phyloP scores from a whole-genome alignment of 1,140 invertebrate genomes.

The Grapholita molesta region DNA sequence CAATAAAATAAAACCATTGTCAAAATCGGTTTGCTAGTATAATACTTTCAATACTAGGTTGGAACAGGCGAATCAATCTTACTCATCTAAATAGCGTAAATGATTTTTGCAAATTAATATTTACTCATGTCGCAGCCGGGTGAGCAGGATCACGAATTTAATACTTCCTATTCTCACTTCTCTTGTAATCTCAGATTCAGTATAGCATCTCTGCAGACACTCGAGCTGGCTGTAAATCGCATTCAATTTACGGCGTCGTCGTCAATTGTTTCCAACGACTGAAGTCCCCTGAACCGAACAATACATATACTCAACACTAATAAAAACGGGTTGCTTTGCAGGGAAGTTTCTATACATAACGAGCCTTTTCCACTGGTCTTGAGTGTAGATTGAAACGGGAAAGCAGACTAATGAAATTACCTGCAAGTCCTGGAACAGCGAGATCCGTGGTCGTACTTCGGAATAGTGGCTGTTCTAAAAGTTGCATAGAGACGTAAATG shows the following conservation, averaged over 20 bases:
- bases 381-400: background rate
- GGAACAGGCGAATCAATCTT: no score
- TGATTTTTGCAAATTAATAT: no score
- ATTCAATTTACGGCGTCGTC: background rate
- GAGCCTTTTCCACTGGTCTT: no score
- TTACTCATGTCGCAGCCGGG: no score
- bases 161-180: background rate
- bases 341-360: no score
- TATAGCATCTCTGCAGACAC: background rate
- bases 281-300: constrained; percentile 8
- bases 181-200: background rate
- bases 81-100: no score
- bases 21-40: no score
- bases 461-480: background rate
- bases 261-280: constrained; percentile 2
- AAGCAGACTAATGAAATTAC: constrained; percentile 47
- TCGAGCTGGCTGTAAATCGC: background rate
- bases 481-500: background rate
- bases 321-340: no score
- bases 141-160: background rate
- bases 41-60: no score
- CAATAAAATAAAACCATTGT: no score
- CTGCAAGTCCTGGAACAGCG: constrained; percentile 50
- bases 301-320: no score
- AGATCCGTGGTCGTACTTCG: constrained; percentile 34